Percentiles rank a stretch among this genome's conserved stretches.
Evolutionary conservation across 1,140 invertebrate species (phyloP).

Genomic region (Myzus persicae): DNA sequence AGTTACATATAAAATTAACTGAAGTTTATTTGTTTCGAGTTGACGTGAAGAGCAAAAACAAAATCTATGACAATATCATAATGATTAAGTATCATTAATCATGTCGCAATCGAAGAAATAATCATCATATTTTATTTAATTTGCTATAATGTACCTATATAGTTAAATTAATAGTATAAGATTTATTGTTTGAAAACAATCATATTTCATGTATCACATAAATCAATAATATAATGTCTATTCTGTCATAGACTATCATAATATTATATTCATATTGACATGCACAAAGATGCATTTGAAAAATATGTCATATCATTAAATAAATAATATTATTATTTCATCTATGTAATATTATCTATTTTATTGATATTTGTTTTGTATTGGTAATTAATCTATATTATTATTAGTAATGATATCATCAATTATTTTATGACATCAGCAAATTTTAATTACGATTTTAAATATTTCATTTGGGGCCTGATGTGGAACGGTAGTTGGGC

Average conservation of each 20-base stretch:
- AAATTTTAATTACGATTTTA: neutral
- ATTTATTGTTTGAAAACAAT: neutral
- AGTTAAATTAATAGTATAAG: neutral
- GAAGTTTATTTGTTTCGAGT: neutral
- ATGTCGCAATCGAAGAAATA: neutral
- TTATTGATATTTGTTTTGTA: neutral
- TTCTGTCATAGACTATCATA: no score
- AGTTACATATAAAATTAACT: neutral
- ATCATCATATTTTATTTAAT: neutral
- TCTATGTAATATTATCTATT: neutral
- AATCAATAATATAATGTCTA: neutral
- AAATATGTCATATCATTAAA: neutral
- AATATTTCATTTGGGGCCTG: neutral
- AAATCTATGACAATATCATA: neutral
- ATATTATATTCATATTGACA: no score
- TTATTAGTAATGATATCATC: neutral
- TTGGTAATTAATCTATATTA: neutral
- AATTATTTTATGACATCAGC: neutral
- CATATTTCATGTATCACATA: neutral
- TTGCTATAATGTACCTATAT: neutral
- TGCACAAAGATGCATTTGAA: neutral
- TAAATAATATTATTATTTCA: neutral
- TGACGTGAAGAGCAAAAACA: neutral
- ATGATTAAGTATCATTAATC: neutral
- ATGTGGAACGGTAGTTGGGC: no score